Evolutionary conservation across 2,113 vertebrate species (phyloP).

Genomic region (Callithrix jacchus): DNA sequence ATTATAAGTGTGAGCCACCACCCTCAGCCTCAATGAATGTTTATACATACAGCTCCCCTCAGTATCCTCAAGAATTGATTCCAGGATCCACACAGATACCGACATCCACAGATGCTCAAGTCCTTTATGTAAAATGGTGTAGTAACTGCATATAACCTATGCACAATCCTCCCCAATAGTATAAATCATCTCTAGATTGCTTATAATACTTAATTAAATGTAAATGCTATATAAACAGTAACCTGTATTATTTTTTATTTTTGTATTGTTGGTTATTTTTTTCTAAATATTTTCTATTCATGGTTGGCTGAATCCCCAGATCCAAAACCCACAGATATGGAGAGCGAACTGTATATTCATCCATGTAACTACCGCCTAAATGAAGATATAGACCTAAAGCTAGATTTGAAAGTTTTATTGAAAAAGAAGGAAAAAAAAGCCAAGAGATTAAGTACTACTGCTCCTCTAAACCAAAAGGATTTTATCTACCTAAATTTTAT

Average conservation of each 20-base stretch:
- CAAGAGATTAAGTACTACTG: not conserved
- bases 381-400: slow-evolving; percentile 23
- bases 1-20: no score
- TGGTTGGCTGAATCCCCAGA: not conserved
- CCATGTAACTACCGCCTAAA: not conserved
- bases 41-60: not conserved
- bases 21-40: not conserved
- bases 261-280: not conserved
- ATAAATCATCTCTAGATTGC: not conserved
- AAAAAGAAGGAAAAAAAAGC: not conserved
- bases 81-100: not conserved
- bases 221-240: not conserved
- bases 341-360: not conserved
- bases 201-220: not conserved
- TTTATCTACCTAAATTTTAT: slow-evolving; percentile 12
- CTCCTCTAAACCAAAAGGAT: not conserved
- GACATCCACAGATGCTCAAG: not conserved
- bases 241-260: not conserved
- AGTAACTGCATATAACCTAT: not conserved
- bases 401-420: not conserved
- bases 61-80: not conserved
- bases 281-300: not conserved
- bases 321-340: not conserved
- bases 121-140: not conserved
- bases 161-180: not conserved